phyloP scores from a whole-genome alignment of 2,797 vertebrate species.

The Lophura swinhoii region DNA sequence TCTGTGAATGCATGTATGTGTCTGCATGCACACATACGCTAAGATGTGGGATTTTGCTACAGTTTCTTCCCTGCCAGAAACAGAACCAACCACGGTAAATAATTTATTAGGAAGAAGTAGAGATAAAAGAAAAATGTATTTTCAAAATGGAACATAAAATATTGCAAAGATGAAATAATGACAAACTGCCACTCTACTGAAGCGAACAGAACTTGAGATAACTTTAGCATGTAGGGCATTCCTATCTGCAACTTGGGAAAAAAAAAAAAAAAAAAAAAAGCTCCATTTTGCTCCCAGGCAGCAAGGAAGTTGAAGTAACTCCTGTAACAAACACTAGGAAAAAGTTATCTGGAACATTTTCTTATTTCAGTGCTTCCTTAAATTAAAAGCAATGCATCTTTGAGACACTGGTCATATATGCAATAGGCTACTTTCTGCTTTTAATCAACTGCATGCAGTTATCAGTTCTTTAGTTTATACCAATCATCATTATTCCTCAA shows the following conservation, averaged over 20 bases:
- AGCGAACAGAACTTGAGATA: not conserved
- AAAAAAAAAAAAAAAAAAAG: not conserved
- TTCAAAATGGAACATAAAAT: not conserved
- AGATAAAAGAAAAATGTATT: not conserved
- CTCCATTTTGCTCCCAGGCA: not conserved
- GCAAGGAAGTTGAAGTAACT: not conserved
- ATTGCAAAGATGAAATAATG: not conserved
- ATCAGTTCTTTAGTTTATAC: constrained; percentile 27
- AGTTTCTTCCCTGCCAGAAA: not conserved
- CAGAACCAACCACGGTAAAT: not conserved
- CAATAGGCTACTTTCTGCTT: not conserved
- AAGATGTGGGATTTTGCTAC: not conserved
- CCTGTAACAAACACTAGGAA: not conserved
- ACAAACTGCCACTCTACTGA: not conserved
- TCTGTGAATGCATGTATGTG: not conserved
- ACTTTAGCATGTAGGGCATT: not conserved
- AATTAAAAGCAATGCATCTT: not conserved
- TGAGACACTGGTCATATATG: not conserved
- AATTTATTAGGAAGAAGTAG: not conserved
- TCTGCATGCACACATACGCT: fast-evolving
- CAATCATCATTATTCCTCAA: not conserved
- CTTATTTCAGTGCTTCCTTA: not conserved
- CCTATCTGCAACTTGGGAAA: not conserved
- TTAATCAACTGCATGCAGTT: not conserved
- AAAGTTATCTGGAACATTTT: not conserved